Conservation (phyloP, 2,888 invertebrate genomes). For the Trisateles emortualis region DNA sequence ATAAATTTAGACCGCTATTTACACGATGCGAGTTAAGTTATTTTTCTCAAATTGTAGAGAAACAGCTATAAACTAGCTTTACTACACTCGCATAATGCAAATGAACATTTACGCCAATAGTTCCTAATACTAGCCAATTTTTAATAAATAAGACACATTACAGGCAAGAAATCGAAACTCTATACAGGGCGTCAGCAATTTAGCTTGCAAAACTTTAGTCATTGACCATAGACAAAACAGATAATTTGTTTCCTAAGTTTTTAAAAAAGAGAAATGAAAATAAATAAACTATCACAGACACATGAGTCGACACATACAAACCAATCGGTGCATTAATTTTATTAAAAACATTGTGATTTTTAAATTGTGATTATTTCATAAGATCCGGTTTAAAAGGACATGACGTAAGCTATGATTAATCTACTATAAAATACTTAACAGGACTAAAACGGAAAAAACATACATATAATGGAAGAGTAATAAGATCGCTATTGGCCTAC, state of each 20-base stretch:
- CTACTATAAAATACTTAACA: background rate
- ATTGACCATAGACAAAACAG: slow-evolving; percentile 58
- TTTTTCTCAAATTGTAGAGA: too few relatives aligned
- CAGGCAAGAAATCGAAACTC: slow-evolving; percentile 13
- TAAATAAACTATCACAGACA: slow-evolving; percentile 85
- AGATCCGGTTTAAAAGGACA: slow-evolving; percentile 62
- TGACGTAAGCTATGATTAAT: slow-evolving; percentile 46
- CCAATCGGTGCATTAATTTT: slow-evolving; percentile 69
- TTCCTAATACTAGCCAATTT: slow-evolving; percentile 4
- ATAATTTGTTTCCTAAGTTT: slow-evolving; percentile 54
- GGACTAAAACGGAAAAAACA: background rate
- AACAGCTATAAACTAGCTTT: background rate
- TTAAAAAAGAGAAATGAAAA: slow-evolving; percentile 57
- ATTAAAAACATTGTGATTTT: slow-evolving; percentile 54
- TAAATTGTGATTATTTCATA: slow-evolving; percentile 72
- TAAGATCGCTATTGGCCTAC: too few relatives aligned
- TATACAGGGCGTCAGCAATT: slow-evolving; percentile 15
- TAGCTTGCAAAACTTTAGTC: slow-evolving; percentile 70
- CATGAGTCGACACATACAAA: slow-evolving; percentile 77
- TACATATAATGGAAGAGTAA: too few relatives aligned
- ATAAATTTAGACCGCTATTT: slow-evolving; percentile 1
- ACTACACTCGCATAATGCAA: too few relatives aligned
- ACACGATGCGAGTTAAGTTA: background rate
- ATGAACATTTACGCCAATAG: background rate
- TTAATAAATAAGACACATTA: slow-evolving; percentile 11